These are phyloP conservation scores for Aradophagus sp. DNA, from an alignment of 1,140 invertebrate genomes.

Conservation along the genomic window DNA sequence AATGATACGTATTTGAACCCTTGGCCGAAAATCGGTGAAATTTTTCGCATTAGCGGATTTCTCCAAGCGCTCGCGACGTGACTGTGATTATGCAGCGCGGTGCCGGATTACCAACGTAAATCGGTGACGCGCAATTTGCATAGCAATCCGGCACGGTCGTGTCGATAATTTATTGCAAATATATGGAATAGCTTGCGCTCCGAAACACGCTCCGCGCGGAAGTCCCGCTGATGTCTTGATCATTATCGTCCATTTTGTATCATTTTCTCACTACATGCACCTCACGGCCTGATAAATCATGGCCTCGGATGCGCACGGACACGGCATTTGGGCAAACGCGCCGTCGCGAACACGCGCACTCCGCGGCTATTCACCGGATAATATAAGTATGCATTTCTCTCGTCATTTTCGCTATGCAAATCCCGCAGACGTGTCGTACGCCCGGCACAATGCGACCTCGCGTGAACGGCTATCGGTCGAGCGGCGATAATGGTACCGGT, in stretches of 20 bases:
- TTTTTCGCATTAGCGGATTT: too few species aligned
- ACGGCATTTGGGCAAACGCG: conserved; percentile 51
- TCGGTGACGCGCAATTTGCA: too few species aligned
- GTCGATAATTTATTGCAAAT: conserved; percentile 50
- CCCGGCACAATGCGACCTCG: conserved; percentile 37
- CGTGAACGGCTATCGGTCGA: conserved; percentile 19
- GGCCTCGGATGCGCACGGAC: conserved; percentile 44
- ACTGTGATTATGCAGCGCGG: too few species aligned
- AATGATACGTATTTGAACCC: too few species aligned
- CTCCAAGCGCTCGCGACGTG: too few species aligned
- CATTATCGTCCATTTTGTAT: conserved; percentile 67
- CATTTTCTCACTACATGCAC: conserved; percentile 68
- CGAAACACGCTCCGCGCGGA: conserved; percentile 44
- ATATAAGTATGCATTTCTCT: conserved; percentile 70
- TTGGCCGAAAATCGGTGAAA: too few species aligned
- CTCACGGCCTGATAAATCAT: conserved; percentile 69
- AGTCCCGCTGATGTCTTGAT: conserved; percentile 43
- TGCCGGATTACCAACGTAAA: too few species aligned
- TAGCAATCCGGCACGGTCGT: conserved; percentile 30
- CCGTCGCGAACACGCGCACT: conserved; percentile 18
- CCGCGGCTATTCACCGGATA: conserved; percentile 62
- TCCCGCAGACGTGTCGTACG: conserved; percentile 36
- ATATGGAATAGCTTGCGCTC: conserved; percentile 37
- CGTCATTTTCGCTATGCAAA: conserved; percentile 55
- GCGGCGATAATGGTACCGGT: conserved; percentile 22